Conservation (phyloP, 2,888 invertebrate species). For the Heteromyza rotundicornis region DNA sequence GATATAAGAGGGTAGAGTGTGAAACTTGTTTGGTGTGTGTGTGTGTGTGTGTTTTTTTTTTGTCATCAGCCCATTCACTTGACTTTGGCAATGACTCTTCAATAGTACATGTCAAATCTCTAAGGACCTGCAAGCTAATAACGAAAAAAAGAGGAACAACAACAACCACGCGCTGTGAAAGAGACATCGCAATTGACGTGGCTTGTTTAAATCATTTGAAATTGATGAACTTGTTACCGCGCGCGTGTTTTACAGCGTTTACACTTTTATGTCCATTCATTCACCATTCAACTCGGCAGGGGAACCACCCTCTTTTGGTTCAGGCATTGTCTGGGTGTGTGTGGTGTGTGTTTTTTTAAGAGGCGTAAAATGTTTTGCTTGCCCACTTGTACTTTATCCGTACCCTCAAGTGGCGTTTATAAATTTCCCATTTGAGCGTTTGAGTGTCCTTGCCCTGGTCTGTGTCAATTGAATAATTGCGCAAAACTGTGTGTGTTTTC, state of each 20-base stretch:
- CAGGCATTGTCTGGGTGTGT: not conserved
- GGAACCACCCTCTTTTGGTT: slow-evolving; percentile 17
- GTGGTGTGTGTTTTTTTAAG: slow-evolving; percentile 11
- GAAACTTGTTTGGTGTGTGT: not conserved
- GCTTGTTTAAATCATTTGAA: slow-evolving; percentile 45
- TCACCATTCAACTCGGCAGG: not conserved
- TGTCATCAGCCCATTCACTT: not conserved
- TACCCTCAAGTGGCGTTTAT: no score
- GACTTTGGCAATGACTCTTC: not conserved
- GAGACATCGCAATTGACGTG: slow-evolving; percentile 31
- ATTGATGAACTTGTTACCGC: slow-evolving; percentile 54
- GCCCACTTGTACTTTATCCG: slow-evolving; percentile 10
- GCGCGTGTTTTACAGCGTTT: not conserved
- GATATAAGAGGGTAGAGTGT: slow-evolving; percentile 29
- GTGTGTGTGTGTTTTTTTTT: not conserved
- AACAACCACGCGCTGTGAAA: slow-evolving; percentile 20
- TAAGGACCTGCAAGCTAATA: slow-evolving; percentile 1
- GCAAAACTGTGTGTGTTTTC: slow-evolving; percentile 54
- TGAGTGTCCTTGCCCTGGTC: not conserved
- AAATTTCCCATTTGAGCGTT: no score
- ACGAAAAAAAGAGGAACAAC: not conserved
- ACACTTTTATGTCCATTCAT: not conserved
- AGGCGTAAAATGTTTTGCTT: slow-evolving; percentile 20
- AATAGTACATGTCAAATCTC: slow-evolving; percentile 1
- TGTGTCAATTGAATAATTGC: slow-evolving; percentile 57